These are phyloP conservation scores for Trichacis sp. DNA, from an alignment of 2,888 invertebrate genomes.

Conservation along the genomic window DNA sequence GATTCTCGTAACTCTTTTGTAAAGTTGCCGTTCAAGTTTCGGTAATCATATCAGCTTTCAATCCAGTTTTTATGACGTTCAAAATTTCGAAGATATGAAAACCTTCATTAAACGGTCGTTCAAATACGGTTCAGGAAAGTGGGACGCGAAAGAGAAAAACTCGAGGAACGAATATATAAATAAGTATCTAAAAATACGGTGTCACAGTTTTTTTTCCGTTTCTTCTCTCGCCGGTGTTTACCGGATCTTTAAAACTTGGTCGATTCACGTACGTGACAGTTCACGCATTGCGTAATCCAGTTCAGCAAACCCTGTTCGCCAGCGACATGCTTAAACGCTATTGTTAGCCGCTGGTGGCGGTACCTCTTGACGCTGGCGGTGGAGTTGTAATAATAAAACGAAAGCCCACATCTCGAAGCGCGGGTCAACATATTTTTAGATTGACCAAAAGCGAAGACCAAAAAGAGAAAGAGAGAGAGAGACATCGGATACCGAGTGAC, in stretches of 20 bases:
- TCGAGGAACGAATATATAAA: background rate
- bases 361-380: slow-evolving; percentile 8
- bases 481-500: slow-evolving; percentile 31
- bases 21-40: no score
- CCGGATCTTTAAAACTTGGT: slow-evolving; percentile 4
- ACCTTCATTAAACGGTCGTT: no score
- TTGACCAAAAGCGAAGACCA: slow-evolving; percentile 25
- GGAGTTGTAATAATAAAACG: slow-evolving; percentile 64
- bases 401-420: slow-evolving; percentile 61
- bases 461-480: slow-evolving; percentile 27
- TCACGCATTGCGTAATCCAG: slow-evolving; percentile 54
- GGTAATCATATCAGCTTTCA: no score
- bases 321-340: slow-evolving; percentile 52
- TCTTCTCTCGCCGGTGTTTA: background rate
- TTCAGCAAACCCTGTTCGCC: slow-evolving; percentile 62
- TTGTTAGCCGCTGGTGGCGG: slow-evolving; percentile 53
- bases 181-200: background rate
- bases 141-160: background rate
- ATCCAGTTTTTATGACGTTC: no score
- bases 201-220: background rate
- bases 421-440: slow-evolving; percentile 66
- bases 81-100: no score
- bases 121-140: no score
- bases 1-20: no score
- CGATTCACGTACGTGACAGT: slow-evolving; percentile 19